These are phyloP conservation scores for Amphipoea lucens DNA, from an alignment of 2,888 invertebrate genomes.

Conservation along the genomic window DNA sequence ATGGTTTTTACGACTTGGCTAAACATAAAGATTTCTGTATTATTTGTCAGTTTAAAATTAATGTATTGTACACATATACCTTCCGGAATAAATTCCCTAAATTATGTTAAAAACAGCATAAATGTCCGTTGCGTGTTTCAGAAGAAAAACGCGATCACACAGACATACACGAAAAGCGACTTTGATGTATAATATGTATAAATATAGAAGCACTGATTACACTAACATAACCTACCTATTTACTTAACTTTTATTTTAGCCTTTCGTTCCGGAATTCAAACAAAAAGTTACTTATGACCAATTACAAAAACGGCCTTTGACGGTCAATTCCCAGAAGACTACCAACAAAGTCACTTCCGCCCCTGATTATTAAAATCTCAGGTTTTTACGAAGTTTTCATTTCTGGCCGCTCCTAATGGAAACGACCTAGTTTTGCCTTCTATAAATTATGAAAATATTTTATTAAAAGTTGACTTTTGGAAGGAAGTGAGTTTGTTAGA, in stretches of 20 bases:
- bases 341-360: constrained; percentile 57
- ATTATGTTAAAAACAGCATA: neutral
- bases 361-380: constrained; percentile 58
- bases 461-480: constrained; percentile 58
- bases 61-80: neutral
- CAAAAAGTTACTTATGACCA: constrained; percentile 44
- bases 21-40: neutral
- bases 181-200: neutral
- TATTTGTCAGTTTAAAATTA: neutral
- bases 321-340: constrained; percentile 40
- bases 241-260: neutral
- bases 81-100: neutral
- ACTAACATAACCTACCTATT: neutral
- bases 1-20: neutral
- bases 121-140: neutral
- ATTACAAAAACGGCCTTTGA: constrained; percentile 53
- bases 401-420: constrained; percentile 62
- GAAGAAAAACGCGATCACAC: neutral
- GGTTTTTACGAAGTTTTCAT: constrained; percentile 60
- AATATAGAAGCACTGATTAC: neutral
- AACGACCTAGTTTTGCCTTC: constrained; percentile 59
- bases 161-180: neutral
- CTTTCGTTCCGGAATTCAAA: constrained; percentile 9
- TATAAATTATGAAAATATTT: constrained; percentile 58
- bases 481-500: constrained; percentile 36